A percentile compares a stretch with the other conserved stretches of the same genome.
Conservation (phyloP, 1,140 invertebrate genomes). For the Lasioglossum baleicum region DNA sequence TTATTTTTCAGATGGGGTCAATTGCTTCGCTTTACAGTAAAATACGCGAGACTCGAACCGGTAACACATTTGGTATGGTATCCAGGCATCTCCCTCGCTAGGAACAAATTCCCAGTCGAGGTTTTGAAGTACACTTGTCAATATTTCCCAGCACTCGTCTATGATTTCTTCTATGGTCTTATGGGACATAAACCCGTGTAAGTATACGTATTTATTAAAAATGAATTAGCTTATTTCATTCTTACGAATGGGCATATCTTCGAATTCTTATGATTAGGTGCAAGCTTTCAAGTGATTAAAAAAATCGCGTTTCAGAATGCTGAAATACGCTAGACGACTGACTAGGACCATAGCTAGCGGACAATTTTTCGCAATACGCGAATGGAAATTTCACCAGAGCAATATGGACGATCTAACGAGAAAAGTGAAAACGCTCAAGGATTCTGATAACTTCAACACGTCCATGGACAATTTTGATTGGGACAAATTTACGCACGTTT, state of each 20-base stretch:
- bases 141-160: conserved; percentile 88
- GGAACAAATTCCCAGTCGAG: conserved; percentile 86
- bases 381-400: conserved; percentile 91
- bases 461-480: conserved; percentile 84
- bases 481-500: conserved; percentile 85
- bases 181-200: conserved; percentile 90
- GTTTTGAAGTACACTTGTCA: conserved; percentile 87
- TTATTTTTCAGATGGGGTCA: conserved; percentile 86
- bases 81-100: conserved; percentile 89
- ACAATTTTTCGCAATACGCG: conserved; percentile 92
- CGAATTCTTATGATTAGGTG: too few species aligned
- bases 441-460: conserved; percentile 83
- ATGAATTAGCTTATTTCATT: too few species aligned
- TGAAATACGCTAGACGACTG: conserved; percentile 90
- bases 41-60: conserved; percentile 87
- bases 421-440: conserved; percentile 81
- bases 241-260: too few species aligned
- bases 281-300: too few species aligned
- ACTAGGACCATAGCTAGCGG: conserved; percentile 88
- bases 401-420: conserved; percentile 86
- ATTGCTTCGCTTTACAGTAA: conserved; percentile 85
- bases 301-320: conserved; percentile 83
- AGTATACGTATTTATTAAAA: conserved; percentile 69
- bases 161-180: conserved; percentile 86
- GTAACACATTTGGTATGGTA: conserved; percentile 93